Evolutionary conservation across 2,113 vertebrate species (phyloP).

Genomic region (Atractosteus spatula): DNA sequence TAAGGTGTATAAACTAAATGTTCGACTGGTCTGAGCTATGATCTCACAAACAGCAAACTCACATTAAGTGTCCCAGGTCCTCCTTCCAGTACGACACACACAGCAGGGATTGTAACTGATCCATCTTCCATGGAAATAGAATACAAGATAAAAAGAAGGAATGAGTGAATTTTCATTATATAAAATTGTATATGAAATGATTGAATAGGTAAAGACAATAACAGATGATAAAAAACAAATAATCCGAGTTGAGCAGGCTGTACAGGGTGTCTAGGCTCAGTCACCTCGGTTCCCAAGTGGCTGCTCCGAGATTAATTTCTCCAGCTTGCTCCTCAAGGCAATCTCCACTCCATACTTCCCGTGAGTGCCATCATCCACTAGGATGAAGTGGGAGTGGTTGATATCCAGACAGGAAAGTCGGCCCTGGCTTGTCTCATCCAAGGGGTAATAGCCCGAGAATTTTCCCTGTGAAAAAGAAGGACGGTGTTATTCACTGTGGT

Average conservation of each 20-base stretch:
- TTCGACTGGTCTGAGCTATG: neutral
- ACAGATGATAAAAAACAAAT: too few species aligned
- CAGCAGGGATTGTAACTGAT: conserved; percentile 82
- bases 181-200: too few species aligned
- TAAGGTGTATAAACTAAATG: neutral
- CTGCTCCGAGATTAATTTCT: conserved; percentile 83
- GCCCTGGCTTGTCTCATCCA: conserved; percentile 81
- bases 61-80: conserved; percentile 90
- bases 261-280: neutral
- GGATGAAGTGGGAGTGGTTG: conserved; percentile 94
- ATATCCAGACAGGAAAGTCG: conserved; percentile 81
- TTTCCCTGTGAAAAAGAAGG: conserved; percentile 60
- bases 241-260: too few species aligned
- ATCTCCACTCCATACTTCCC: conserved; percentile 84
- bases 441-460: conserved; percentile 77
- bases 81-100: conserved; percentile 90
- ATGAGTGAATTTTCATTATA: too few species aligned
- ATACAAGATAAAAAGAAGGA: too few species aligned
- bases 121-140: conserved; percentile 42
- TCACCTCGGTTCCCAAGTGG: conserved; percentile 59
- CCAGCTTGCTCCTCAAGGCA: conserved; percentile 74
- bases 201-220: too few species aligned
- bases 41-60: conserved; percentile 46
- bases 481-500: too few species aligned
- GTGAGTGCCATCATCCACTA: conserved; percentile 89